Base-by-base conservation (phyloP, 2,888 invertebrate genomes). In the Nemotelus nigrinus region DNA sequence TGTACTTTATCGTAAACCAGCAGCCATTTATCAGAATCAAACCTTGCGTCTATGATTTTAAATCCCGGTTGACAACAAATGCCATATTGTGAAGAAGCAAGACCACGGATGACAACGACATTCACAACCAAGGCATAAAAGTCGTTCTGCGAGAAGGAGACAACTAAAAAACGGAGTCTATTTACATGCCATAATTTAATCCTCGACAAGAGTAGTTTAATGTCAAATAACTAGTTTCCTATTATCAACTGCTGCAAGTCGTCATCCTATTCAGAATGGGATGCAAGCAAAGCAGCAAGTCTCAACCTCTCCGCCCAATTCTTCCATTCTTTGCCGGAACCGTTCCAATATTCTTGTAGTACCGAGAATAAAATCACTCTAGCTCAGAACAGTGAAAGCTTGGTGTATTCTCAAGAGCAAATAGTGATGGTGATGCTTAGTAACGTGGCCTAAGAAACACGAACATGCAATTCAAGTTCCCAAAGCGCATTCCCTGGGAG, bases 141-240 rank as follows among this genome's bases (percentile, higher is more conserved):
- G 8, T 5, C 7, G 45, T n/a, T 7, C 7, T 43, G 2, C 39
- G 8, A 25, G 43, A 55, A n/a, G 10, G 10, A 41, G 41, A 10
- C 43, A 43, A 74, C 76, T 44, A 55, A 76, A 76, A 76, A 76
- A 65, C 76, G n/a, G 50, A 79, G 64, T 75, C 57, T 76, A 79
- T 79, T 79, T 78, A 79, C 79, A 78, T 79, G 79, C 67, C 67
- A 79, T 79, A 78, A 79, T 78, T 78, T 78, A 78, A 79, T 79
- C 74, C 79, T 63, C 72, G 76, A 78, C 78, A 79, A 78, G 78
- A 79, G 78, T 67, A 76, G 77, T 78, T 76, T 77, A 71, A 76
- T 79, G 78, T 79, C 78, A 79, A 79, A 79, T 76, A 79, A 77
- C 77, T 57, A 47, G 57, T 60, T 68, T 76, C 74, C 74, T 63